These are phyloP conservation scores for Mola mola DNA, from an alignment of 2,113 vertebrate genomes.

Conservation along the genomic window DNA sequence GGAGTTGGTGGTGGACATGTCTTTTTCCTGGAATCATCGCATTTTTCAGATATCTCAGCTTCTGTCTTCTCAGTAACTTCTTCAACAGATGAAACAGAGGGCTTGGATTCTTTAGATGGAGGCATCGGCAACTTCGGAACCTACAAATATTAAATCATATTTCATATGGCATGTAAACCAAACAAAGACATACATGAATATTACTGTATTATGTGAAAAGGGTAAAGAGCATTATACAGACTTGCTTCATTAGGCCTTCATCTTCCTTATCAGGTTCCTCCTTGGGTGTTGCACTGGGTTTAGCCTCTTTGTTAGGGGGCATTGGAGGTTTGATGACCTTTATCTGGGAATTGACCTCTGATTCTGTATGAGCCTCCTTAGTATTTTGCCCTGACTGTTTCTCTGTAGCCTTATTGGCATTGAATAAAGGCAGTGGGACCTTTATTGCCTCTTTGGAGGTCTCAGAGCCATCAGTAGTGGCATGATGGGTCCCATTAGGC, in stretches of 20 bases:
- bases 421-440: slow-evolving; percentile 72
- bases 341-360: slow-evolving; percentile 61
- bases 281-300: slow-evolving; percentile 42
- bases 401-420: slow-evolving; percentile 22
- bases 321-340: slow-evolving; percentile 81
- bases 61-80: slow-evolving; percentile 34
- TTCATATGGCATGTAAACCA: neutral
- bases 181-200: neutral
- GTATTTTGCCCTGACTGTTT: slow-evolving; percentile 16
- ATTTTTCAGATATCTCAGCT: slow-evolving; percentile 28
- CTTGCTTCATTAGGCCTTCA: slow-evolving; percentile 63
- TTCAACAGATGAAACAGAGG: slow-evolving; percentile 14
- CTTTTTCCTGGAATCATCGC: slow-evolving; percentile 40
- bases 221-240: slow-evolving; percentile 14
- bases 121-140: slow-evolving; percentile 61
- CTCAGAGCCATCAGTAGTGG: slow-evolving; percentile 47
- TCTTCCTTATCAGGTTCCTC: slow-evolving; percentile 54
- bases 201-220: neutral
- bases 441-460: slow-evolving; percentile 37
- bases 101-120: slow-evolving; percentile 66
- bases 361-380: slow-evolving; percentile 33
- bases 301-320: slow-evolving; percentile 65
- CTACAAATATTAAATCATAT: slow-evolving; percentile 38
- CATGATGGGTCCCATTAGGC: slow-evolving; percentile 68
- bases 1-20: slow-evolving; percentile 35